Evolutionary conservation across 2,888 invertebrate species (phyloP).

Genomic region (Penaeus monodon): DNA sequence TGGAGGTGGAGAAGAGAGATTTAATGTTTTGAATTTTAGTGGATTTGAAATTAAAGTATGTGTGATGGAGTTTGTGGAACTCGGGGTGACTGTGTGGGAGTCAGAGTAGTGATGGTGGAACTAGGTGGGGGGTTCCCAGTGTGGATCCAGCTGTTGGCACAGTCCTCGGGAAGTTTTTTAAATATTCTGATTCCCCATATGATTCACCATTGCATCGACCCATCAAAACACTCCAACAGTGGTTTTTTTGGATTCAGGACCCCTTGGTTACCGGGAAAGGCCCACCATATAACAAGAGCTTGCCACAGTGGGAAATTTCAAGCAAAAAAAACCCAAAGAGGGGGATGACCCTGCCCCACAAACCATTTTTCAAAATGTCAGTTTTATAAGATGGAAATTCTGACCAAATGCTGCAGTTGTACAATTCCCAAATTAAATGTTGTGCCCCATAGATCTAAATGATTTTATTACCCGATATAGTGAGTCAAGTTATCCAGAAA

Average conservation of each 20-base stretch:
- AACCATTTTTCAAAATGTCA: constrained; percentile 24
- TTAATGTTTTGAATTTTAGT: constrained; percentile 55
- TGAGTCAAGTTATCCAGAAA: too few species aligned
- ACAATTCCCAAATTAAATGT: not conserved
- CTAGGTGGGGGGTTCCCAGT: constrained; percentile 41
- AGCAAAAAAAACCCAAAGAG: constrained; percentile 30
- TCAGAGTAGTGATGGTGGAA: constrained; percentile 41
- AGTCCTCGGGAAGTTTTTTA: constrained; percentile 62
- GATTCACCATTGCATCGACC: constrained; percentile 60
- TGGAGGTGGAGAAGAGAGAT: constrained; percentile 55
- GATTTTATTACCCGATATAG: too few species aligned
- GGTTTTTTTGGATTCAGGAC: constrained; percentile 55
- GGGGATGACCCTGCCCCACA: not conserved
- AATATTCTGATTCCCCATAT: constrained; percentile 61
- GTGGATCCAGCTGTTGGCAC: constrained; percentile 60
- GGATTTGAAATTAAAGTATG: constrained; percentile 49
- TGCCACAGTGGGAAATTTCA: constrained; percentile 12
- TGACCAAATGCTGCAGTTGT: not conserved
- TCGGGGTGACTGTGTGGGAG: constrained; percentile 32
- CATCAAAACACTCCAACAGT: constrained; percentile 64
- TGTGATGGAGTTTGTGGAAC: constrained; percentile 49
- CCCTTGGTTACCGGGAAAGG: constrained; percentile 46
- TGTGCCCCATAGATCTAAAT: not conserved
- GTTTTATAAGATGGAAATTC: too few species aligned
- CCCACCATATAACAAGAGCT: constrained; percentile 14